Percentiles rank a stretch among this genome's conserved stretches.
Evolutionary conservation across 1,140 invertebrate genomes (phyloP).

Genomic region (Diachasmimorpha longicaudata): DNA sequence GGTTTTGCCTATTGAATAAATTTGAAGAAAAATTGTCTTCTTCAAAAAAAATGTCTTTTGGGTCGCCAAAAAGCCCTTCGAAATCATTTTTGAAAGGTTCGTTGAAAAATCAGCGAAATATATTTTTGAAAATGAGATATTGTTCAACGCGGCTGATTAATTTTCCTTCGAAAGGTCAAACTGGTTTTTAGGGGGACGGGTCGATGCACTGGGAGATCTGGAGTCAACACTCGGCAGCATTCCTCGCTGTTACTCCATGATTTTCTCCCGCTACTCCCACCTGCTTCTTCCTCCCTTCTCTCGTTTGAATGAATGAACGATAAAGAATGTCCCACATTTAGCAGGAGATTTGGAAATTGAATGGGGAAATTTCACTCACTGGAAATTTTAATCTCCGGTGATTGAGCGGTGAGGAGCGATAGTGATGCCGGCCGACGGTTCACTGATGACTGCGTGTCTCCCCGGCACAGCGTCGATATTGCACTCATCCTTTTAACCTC

Average conservation of each 20-base stretch:
- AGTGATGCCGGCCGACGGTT: conserved; percentile 35
- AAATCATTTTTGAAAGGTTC: no score
- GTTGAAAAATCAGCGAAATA: no score
- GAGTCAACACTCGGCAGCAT: not conserved
- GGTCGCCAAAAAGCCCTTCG: no score
- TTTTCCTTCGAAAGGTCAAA: not conserved
- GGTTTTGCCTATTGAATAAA: not conserved
- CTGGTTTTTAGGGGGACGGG: not conserved
- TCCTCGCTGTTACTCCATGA: no score
- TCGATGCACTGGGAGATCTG: not conserved
- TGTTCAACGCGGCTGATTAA: not conserved
- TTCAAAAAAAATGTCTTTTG: no score
- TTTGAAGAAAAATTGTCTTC: no score
- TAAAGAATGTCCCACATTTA: not conserved
- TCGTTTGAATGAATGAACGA: not conserved
- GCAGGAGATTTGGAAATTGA: not conserved
- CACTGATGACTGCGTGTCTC: conserved; percentile 42
- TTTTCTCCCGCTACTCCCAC: not conserved
- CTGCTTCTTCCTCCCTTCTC: not conserved
- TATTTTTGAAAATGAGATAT: no score
- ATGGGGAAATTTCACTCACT: not conserved
- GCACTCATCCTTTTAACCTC: conserved; percentile 39
- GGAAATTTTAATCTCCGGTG: conserved; percentile 13
- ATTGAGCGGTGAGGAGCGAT: conserved; percentile 14
- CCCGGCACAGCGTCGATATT: conserved; percentile 37